A percentile compares a stretch with the other conserved stretches of the same genome.
phyloP scores from a whole-genome alignment of 2,113 vertebrate genomes.

The Mastomys natalensis region DNA sequence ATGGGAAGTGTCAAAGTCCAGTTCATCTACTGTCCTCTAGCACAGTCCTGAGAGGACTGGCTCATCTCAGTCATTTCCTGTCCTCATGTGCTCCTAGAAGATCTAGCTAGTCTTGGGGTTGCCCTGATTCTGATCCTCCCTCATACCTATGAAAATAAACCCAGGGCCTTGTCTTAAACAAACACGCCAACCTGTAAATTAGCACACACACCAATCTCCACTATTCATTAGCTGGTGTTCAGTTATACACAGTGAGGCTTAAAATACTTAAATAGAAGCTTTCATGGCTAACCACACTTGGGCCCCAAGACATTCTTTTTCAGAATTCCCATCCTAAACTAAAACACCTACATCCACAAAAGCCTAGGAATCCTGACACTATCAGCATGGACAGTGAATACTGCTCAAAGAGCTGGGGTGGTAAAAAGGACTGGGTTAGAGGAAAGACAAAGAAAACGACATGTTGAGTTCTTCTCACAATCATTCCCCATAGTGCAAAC shows the following conservation, averaged over 20 bases:
- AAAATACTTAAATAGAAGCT: background rate
- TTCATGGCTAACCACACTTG: background rate
- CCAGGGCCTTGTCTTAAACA: background rate
- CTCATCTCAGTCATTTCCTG: background rate
- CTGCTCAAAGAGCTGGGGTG: background rate
- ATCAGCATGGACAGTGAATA: background rate
- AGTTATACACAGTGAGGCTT: background rate
- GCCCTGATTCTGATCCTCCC: background rate
- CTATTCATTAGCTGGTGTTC: background rate
- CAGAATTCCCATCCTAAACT: background rate
- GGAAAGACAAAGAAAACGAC: background rate
- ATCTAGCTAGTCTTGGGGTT: background rate
- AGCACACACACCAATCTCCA: background rate
- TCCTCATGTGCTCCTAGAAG: background rate
- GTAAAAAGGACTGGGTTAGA: background rate
- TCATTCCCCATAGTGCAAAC: background rate
- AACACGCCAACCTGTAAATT: background rate
- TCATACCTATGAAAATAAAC: background rate
- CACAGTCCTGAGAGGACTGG: background rate
- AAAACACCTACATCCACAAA: background rate
- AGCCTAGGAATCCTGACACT: background rate
- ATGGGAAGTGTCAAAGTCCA: background rate
- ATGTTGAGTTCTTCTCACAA: background rate
- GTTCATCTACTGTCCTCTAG: background rate
- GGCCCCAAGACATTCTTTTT: background rate